phyloP scores from a whole-genome alignment of 2,888 invertebrate species.

The Philereme vetulata region DNA sequence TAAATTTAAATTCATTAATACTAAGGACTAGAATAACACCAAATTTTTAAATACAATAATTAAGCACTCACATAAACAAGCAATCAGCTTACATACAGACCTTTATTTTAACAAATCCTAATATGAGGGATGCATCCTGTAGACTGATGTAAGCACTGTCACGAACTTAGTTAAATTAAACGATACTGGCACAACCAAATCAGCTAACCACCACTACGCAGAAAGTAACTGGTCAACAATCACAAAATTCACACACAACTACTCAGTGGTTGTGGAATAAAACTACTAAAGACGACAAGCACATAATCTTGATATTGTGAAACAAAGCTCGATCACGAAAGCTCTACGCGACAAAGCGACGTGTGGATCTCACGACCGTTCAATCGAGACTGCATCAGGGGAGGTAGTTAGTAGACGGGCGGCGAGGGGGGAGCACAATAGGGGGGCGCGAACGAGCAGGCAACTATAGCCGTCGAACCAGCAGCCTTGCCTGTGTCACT shows the following conservation, averaged over 20 bases:
- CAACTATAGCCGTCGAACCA: slow-evolving; percentile 65
- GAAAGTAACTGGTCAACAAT: slow-evolving; percentile 33
- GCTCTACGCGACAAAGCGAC: slow-evolving; percentile 55
- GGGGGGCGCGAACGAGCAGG: slow-evolving; percentile 61
- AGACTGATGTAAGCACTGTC: slow-evolving; percentile 63
- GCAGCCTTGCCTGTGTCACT: slow-evolving; percentile 68
- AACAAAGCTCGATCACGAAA: slow-evolving; percentile 77
- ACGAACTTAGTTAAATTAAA: slow-evolving; percentile 68
- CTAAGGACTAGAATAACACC: no score
- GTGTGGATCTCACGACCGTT: slow-evolving; percentile 48
- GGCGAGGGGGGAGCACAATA: slow-evolving; percentile 54
- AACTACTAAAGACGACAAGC: slow-evolving; percentile 50
- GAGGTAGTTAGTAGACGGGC: slow-evolving; percentile 39
- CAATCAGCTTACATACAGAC: slow-evolving; percentile 33
- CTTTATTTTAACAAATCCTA: slow-evolving; percentile 64
- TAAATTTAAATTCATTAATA: no score
- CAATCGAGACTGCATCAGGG: slow-evolving; percentile 74
- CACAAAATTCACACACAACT: slow-evolving; percentile 54
- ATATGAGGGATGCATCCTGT: slow-evolving; percentile 66
- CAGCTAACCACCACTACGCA: slow-evolving; percentile 60
- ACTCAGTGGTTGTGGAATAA: slow-evolving; percentile 43
- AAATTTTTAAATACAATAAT: no score
- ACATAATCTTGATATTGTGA: slow-evolving; percentile 61
- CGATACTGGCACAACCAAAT: slow-evolving; percentile 62
- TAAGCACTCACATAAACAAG: no score